A percentile compares a stretch with the other conserved stretches of the same genome.
Conservation (phyloP, 2,797 vertebrate genomes). For the Varecia variegata region DNA sequence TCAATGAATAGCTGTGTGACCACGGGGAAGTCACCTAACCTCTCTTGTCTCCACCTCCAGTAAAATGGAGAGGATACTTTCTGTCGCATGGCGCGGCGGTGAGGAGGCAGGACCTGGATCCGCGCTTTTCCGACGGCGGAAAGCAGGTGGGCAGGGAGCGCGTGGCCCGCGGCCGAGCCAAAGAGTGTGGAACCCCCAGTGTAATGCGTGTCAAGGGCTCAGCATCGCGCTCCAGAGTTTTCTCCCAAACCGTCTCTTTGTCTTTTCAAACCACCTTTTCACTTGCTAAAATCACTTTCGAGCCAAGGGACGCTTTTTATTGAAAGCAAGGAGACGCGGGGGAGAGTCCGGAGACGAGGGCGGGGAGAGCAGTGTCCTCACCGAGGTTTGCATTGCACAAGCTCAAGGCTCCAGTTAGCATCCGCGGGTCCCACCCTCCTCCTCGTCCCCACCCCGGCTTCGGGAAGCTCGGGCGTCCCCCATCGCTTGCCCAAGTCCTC, state of each 20-base stretch:
- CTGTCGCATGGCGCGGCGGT: not conserved
- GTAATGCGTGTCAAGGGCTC: not conserved
- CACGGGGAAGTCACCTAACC: not conserved
- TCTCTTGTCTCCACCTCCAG: not conserved
- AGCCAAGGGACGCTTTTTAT: not conserved
- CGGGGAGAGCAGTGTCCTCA: not conserved
- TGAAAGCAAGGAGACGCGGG: not conserved
- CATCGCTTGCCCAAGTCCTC: not conserved
- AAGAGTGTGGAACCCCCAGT: accelerated
- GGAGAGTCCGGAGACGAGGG: not conserved
- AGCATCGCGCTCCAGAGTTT: accelerated
- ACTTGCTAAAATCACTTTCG: not conserved
- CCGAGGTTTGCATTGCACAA: not conserved
- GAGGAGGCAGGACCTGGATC: not conserved
- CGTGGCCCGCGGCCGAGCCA: not conserved
- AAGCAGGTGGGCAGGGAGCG: not conserved
- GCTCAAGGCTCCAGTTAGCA: not conserved
- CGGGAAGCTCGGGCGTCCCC: not conserved
- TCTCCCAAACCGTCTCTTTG: not conserved
- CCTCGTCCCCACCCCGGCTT: not conserved
- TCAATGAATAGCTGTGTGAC: not conserved
- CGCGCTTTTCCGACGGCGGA: not conserved
- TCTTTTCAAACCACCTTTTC: not conserved
- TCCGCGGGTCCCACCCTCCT: not conserved
- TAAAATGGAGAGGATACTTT: not conserved